Conservation (phyloP, 2,888 invertebrate genomes). For the Ichneumoninae sp. region DNA sequence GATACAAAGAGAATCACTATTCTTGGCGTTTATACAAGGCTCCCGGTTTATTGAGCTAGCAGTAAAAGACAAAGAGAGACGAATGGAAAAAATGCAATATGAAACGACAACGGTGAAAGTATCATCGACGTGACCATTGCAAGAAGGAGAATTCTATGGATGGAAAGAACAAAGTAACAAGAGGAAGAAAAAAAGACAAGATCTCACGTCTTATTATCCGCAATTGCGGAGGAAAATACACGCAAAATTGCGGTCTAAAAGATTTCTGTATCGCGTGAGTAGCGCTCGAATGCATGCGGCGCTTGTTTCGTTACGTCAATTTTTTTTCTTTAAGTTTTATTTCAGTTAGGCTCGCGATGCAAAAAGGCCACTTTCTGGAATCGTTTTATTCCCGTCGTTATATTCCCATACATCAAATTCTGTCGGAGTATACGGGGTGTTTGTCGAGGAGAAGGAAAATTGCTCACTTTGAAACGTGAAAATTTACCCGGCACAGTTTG, state of each 20-base stretch:
- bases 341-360: background rate
- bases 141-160: slow-evolving; percentile 7
- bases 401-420: slow-evolving; percentile 8
- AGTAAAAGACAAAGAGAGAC: slow-evolving; percentile 15
- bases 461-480: slow-evolving; percentile 5
- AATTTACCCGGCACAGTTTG: background rate
- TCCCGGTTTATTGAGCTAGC: slow-evolving; percentile 45
- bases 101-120: background rate
- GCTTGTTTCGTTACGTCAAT: background rate
- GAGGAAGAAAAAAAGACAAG: background rate
- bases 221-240: slow-evolving; percentile 34
- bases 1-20: slow-evolving; percentile 31
- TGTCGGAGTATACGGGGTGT: slow-evolving; percentile 3
- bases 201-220: slow-evolving; percentile 21
- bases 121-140: slow-evolving; percentile 6
- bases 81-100: background rate
- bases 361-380: slow-evolving; percentile 10
- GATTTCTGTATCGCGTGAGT: slow-evolving; percentile 46
- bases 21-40: slow-evolving; percentile 47
- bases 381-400: slow-evolving; percentile 11
- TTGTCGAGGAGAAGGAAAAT: background rate
- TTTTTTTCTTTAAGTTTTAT: slow-evolving; percentile 1
- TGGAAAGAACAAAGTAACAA: slow-evolving; percentile 16
- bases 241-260: slow-evolving; percentile 3
- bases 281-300: slow-evolving; percentile 15